Base-by-base conservation (phyloP, 2,113 vertebrate genomes). In the Axis porcinus region DNA sequence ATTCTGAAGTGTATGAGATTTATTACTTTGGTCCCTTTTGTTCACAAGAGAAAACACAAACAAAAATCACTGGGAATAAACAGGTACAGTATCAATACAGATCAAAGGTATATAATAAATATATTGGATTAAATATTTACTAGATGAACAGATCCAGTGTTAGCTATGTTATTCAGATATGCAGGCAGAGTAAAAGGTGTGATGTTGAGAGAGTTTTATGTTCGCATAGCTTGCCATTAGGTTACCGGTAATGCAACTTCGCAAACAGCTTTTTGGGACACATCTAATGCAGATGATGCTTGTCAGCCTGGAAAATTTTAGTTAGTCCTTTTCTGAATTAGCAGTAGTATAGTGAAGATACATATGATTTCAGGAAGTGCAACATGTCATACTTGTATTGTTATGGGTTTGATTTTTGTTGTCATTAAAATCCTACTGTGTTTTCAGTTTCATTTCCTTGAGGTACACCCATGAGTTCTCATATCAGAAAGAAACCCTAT, bases 301-400 rank as follows among this genome's bases (percentile, higher is more conserved):
- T 94, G 8, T 11, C 36, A 92, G 47, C 15, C 54, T 60, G 5
- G 11, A 85, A 85, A 86, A 7, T 55, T 93, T 89, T 57, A 93
- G 67, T 82, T 23, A 92, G 36, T 60, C 19, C 2, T 94, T 94
- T n/a, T 91, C 52, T 94, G 82, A 88, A 91, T 94, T 91, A 95
- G 2, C 57, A 94, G 67, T 82, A 55, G 6, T 28, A 40, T 43
- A 84, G 3, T 67, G 23, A 83, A 84, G 11, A 86, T 89, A 86
- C 11, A 23, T 67, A 57, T 96, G 40, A 45, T 93, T 90, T 89
- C 21, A 91, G 45, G 27, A 91, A 89, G 16, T 14, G 23, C 4
- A 58, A 28, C 0, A 21, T 92, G 33, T 81, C 92, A 62, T 55
- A 36, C 58, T 82, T 87, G 6, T 78, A 86, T 95, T 94, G 2